These are phyloP conservation scores for Apoderus coryli DNA, from an alignment of 2,888 invertebrate genomes.

Conservation along the genomic window DNA sequence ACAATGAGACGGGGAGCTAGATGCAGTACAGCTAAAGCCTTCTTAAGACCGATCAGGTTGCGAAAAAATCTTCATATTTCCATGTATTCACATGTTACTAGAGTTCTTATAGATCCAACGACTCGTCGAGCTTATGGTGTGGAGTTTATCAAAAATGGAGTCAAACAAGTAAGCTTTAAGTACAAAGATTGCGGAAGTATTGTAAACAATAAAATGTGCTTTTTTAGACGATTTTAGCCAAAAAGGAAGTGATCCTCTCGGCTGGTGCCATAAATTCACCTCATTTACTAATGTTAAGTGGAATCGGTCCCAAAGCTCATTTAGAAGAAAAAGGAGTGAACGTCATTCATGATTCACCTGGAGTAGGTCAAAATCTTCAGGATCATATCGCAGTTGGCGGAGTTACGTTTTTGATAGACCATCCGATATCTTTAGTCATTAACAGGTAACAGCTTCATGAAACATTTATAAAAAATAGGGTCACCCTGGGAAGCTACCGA, in stretches of 20 bases:
- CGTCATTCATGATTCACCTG: constrained; percentile 57
- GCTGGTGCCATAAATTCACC: constrained; percentile 87
- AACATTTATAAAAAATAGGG: too few relatives aligned
- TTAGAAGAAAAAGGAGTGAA: constrained; percentile 51
- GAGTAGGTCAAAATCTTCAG: constrained; percentile 76
- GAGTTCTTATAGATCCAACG: constrained; percentile 46
- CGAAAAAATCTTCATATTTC: constrained; percentile 72
- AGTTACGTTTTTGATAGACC: constrained; percentile 64
- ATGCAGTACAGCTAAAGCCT: constrained; percentile 76
- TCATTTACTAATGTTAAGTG: constrained; percentile 79
- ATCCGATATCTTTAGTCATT: constrained; percentile 67
- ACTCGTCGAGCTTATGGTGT: constrained; percentile 62
- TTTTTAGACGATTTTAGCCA: constrained; percentile 44
- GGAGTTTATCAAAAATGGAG: constrained; percentile 57
- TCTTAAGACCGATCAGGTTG: constrained; percentile 61
- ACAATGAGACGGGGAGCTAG: constrained; percentile 77
- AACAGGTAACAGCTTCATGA: too few relatives aligned
- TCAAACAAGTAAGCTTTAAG: constrained; percentile 35
- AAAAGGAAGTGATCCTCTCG: constrained; percentile 67
- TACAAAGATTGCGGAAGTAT: neutral
- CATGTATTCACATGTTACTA: constrained; percentile 65
- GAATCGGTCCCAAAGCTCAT: constrained; percentile 68
- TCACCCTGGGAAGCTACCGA: too few relatives aligned
- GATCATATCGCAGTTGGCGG: constrained; percentile 85
- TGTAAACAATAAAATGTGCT: neutral